Evolutionary conservation across 2,888 invertebrate species (phyloP), one percentile per base, ranked within the genome.

Genomic region (Nephrotoma flavescens): DNA sequence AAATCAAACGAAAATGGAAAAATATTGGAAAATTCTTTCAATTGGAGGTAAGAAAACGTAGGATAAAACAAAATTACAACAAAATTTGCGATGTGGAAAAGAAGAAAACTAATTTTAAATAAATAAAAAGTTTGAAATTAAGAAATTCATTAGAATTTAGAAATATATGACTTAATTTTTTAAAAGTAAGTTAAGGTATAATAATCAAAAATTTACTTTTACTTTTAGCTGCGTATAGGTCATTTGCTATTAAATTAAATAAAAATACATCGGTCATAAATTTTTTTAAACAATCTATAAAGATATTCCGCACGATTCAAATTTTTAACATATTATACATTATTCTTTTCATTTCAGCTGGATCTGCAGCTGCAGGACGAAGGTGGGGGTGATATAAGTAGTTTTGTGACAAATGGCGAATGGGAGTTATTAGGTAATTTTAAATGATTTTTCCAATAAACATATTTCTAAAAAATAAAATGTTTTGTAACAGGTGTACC

Each of bases 341-440:
- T 87, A 86, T 87, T 87, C 88, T 89, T 88, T 88, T 89, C 88
- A 89, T 93, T 93, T 88, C 93, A 97, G 96, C 94, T 99, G 93
- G 98, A 99, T 92, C 94, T 99, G 90, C 96, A 97, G 92, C 93
- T 99, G 90, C 97, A 98, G 93, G 97, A 97, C 90, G 96, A 97
- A 91, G 93, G 94, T 87, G 98, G 97, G 87, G 99, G 99, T 89
- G 99, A 99, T 93, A 96, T 97, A 89, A 96, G 97, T 92, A 98
- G 96, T 93, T 99, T 99, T 93, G 98, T 99, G 90, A 97, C 97
- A 89, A 99, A 99, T 92, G 99, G 99, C 90, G 99, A 99, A 94
- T 99, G 99, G 99, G 97, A 98, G 92, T 94, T 99, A 89, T 94
- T 99, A 93, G 98, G 99, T 98, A 93, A 93, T 93, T 91, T 87